phyloP scores from a whole-genome alignment of 2,113 vertebrate species.

The Sylvia atricapilla region DNA sequence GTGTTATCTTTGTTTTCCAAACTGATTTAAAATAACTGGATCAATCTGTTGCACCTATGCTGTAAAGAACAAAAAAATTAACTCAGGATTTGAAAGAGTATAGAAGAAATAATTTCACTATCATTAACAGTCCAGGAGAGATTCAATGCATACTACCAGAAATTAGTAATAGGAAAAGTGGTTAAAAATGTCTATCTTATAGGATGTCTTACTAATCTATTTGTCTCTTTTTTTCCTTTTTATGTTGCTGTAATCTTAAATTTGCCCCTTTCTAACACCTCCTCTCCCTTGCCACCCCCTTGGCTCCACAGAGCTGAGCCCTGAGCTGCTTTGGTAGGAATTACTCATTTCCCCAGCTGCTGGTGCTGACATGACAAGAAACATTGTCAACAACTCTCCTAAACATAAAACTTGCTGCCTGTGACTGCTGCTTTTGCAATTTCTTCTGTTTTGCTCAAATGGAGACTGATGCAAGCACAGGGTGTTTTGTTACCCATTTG shows the following conservation, averaged over 20 bases:
- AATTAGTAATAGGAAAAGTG: not conserved
- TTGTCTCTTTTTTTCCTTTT: not conserved
- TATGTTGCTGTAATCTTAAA: not conserved
- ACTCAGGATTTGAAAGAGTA: not conserved
- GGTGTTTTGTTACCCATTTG: not conserved
- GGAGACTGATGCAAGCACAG: not conserved
- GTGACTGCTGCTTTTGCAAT: not conserved
- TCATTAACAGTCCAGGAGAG: not conserved
- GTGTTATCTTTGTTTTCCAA: constrained; percentile 25
- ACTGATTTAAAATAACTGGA: constrained; percentile 13
- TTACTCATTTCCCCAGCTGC: not conserved
- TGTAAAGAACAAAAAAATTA: not conserved
- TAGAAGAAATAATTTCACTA: not conserved
- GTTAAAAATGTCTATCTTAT: not conserved
- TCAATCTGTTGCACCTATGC: not conserved
- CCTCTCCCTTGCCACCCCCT: not conserved
- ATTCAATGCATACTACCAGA: not conserved
- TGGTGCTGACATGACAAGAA: not conserved
- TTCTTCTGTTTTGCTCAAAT: not conserved
- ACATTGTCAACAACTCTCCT: not conserved
- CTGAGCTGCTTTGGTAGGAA: not conserved
- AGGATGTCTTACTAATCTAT: not conserved
- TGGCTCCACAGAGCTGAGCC: not conserved
- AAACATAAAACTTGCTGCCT: not conserved
- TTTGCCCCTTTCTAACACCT: not conserved